Conservation (phyloP, 2,888 invertebrate genomes). For the Lasioglossum vierecki region DNA sequence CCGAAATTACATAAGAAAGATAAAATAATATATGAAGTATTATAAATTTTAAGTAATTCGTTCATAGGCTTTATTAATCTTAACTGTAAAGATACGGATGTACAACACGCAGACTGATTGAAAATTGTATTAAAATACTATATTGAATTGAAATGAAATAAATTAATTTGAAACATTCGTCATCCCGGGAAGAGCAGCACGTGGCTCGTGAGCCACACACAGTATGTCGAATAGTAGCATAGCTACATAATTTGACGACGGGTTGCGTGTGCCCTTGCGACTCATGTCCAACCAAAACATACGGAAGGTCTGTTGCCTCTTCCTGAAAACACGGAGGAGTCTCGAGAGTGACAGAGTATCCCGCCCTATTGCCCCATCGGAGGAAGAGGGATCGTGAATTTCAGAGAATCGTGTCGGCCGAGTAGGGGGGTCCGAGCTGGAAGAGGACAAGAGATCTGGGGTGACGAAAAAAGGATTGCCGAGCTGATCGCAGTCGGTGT, state of each 20-base stretch:
- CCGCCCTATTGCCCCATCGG: constrained; percentile 20
- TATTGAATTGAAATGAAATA: too few relatives aligned
- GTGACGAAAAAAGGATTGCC: constrained; percentile 15
- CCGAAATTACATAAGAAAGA: too few relatives aligned
- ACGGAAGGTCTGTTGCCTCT: neutral
- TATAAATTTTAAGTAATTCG: too few relatives aligned
- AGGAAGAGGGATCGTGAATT: constrained; percentile 8
- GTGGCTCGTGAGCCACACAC: too few relatives aligned
- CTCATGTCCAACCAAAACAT: neutral
- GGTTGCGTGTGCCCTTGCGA: neutral
- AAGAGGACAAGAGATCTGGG: neutral
- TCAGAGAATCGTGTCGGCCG: constrained; percentile 13
- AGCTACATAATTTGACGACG: neutral
- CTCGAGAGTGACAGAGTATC: constrained; percentile 14
- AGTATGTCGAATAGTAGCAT: too few relatives aligned
- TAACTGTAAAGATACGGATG: too few relatives aligned
- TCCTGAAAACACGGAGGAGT: neutral
- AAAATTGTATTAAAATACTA: too few relatives aligned
- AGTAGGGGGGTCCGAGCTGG: neutral
- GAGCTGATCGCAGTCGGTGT: neutral
- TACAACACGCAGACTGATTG: too few relatives aligned
- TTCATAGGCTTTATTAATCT: too few relatives aligned
- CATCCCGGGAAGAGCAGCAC: too few relatives aligned
- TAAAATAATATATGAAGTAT: too few relatives aligned
- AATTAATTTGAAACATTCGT: too few relatives aligned